Percentiles rank a stretch among this genome's conserved stretches.
Evolutionary conservation across 2,888 invertebrate genomes (phyloP).

Genomic region (Idaea aversata): DNA sequence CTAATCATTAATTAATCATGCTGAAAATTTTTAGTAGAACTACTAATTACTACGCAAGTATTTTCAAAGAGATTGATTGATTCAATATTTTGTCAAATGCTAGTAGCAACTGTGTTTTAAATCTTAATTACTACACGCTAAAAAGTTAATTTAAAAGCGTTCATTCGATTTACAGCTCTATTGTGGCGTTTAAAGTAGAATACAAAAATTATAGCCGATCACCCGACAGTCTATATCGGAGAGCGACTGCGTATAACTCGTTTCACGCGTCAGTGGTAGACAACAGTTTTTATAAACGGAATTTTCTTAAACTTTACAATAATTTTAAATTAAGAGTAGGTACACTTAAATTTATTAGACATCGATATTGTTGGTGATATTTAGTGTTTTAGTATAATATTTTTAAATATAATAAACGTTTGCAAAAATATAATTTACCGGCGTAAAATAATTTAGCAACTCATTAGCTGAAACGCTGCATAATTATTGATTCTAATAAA

Average conservation of each 20-base stretch:
- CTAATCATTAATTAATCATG: neutral
- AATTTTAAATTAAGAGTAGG: neutral
- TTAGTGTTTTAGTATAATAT: no score
- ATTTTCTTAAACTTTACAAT: neutral
- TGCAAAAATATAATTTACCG: no score
- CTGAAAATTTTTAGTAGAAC: no score
- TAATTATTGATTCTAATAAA: no score
- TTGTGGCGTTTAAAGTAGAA: constrained; percentile 60
- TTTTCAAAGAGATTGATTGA: neutral
- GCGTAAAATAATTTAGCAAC: no score
- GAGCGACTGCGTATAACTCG: constrained; percentile 71
- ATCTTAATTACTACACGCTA: neutral
- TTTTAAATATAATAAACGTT: no score
- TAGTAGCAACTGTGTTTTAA: neutral
- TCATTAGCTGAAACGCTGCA: no score
- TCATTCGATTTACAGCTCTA: constrained; percentile 43
- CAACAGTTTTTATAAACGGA: constrained; percentile 51
- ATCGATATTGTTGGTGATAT: no score
- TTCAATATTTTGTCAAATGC: neutral
- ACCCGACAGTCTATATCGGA: constrained; percentile 75
- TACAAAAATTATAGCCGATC: constrained; percentile 80
- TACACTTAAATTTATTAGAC: no score
- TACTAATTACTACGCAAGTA: neutral
- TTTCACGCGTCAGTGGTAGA: constrained; percentile 74
- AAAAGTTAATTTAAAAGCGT: neutral